Evolutionary conservation across 2,888 invertebrate species (phyloP).

Genomic region (Hartigia nigra): DNA sequence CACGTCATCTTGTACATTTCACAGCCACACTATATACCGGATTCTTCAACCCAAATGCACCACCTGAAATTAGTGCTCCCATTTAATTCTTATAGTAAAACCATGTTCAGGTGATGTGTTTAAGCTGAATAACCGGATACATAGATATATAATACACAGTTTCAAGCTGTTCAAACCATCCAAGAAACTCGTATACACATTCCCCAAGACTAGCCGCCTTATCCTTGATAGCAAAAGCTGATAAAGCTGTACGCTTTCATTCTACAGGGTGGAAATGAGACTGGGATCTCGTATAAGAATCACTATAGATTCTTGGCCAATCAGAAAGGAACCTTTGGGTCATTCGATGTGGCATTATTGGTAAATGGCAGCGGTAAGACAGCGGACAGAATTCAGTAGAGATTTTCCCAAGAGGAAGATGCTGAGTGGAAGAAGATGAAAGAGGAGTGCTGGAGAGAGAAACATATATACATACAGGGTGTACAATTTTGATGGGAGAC

Average conservation of each 20-base stretch:
- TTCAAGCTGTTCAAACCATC: slow-evolving; percentile 2
- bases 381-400: not conserved
- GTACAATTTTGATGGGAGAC: not conserved
- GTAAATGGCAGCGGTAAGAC: not conserved
- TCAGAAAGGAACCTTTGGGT: not conserved
- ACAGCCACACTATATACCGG: not conserved
- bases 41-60: too few species aligned
- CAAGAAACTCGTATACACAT: not conserved
- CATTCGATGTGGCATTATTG: not conserved
- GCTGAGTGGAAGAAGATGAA: not conserved
- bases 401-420: not conserved
- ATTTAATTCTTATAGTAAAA: too few species aligned
- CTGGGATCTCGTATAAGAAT: not conserved
- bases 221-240: slow-evolving; percentile 2
- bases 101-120: too few species aligned
- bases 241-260: not conserved
- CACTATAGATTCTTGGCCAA: not conserved
- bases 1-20: not conserved
- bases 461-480: not conserved
- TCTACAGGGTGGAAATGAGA: not conserved
- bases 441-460: not conserved
- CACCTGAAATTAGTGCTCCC: too few species aligned
- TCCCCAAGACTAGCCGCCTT: not conserved
- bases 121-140: too few species aligned
- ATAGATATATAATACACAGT: not conserved